These are phyloP conservation scores for Limanda limanda DNA, from an alignment of 2,113 vertebrate genomes.

Conservation along the genomic window DNA sequence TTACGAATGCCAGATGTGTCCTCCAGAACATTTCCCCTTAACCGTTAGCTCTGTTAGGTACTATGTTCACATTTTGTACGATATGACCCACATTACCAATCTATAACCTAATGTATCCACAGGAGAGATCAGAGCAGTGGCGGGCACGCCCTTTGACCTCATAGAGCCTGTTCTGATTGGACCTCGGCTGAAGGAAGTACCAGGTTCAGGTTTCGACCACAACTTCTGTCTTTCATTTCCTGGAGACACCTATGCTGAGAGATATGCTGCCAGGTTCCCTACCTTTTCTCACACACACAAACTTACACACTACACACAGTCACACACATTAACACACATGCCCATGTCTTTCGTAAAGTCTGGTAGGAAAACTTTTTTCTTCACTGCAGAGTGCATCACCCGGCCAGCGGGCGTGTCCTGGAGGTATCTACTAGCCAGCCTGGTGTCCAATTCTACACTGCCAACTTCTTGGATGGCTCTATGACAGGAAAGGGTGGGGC, in stretches of 20 bases:
- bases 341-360: not conserved
- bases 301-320: conserved; percentile 4
- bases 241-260: conserved; percentile 65
- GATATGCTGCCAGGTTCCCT: conserved; percentile 85
- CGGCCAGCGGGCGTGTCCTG: conserved; percentile 85
- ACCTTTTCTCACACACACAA: not conserved
- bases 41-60: not conserved
- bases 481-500: conserved; percentile 85
- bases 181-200: conserved; percentile 83
- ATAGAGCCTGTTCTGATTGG: conserved; percentile 86
- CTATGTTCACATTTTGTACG: not conserved
- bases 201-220: conserved; percentile 91
- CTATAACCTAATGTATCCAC: conserved; percentile 2
- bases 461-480: conserved; percentile 92
- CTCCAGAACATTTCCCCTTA: too few species aligned
- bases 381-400: conserved; percentile 85
- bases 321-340: not conserved
- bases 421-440: conserved; percentile 92
- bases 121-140: conserved; percentile 89
- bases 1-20: too few species aligned
- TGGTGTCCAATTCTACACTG: conserved; percentile 95
- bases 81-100: not conserved
- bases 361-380: not conserved
- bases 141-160: conserved; percentile 89
- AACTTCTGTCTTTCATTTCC: conserved; percentile 89